Evolutionary conservation across 2,797 vertebrate species (phyloP).

Genomic region (Pseudochaenichthys georgianus): DNA sequence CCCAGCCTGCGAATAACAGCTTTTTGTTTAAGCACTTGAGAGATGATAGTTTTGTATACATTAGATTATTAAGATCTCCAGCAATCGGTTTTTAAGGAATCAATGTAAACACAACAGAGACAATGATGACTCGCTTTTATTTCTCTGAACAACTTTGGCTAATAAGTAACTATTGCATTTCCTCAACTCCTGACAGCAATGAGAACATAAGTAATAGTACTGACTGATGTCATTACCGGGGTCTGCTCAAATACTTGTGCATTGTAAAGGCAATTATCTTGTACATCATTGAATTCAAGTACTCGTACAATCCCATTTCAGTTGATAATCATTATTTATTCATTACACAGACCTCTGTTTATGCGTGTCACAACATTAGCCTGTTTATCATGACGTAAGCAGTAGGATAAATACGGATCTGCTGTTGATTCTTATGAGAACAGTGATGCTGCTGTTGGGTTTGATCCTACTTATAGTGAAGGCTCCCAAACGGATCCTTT

Average conservation of each 20-base stretch:
- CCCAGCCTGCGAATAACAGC: neutral
- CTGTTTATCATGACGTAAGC: slow-evolving; percentile 20
- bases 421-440: slow-evolving; percentile 33
- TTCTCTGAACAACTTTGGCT: slow-evolving; percentile 25
- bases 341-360: slow-evolving; percentile 42
- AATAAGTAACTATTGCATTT: slow-evolving; percentile 46
- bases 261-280: slow-evolving; percentile 49
- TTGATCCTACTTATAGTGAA: slow-evolving; percentile 6
- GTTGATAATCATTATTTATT: slow-evolving; percentile 49
- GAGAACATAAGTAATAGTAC: slow-evolving; percentile 43
- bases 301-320: slow-evolving; percentile 33
- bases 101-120: slow-evolving; percentile 16
- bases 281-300: slow-evolving; percentile 33
- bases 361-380: slow-evolving; percentile 20
- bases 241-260: slow-evolving; percentile 51
- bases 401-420: slow-evolving; percentile 32
- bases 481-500: neutral
- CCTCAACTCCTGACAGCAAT: slow-evolving; percentile 38
- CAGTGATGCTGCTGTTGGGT: slow-evolving; percentile 16
- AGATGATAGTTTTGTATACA: neutral
- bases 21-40: slow-evolving; percentile 6
- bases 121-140: slow-evolving; percentile 32
- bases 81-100: neutral
- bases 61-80: slow-evolving; percentile 12
- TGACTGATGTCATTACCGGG: slow-evolving; percentile 46